Evolutionary conservation across 2,797 vertebrate species (phyloP), one percentile per base, ranked within the genome.

Genomic region (Sebastes taczanowskii): DNA sequence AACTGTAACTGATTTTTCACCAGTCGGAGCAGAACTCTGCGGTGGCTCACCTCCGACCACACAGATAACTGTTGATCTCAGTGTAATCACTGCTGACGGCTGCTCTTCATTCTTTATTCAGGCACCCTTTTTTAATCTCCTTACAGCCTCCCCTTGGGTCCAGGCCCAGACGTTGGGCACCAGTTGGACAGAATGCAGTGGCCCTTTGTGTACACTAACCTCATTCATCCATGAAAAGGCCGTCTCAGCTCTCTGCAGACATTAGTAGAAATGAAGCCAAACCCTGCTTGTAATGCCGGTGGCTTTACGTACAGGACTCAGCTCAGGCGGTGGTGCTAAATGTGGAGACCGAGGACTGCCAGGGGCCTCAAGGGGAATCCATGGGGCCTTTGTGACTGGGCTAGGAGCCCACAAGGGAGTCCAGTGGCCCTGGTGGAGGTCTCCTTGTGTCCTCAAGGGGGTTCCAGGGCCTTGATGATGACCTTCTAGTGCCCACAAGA

Each of bases 141-240:
- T 55, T 65, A 49, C 14, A 52, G 34, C 42, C 16, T 2, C 1
- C 23, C 10, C 7, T 78, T 85, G 73, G 71, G 73, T 62, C 67
- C 55, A 6, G 34, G 35, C 69, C 74, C 80, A 78, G 77, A 82
- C 29, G 14, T 6, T 35, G 52, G 59, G 65, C 55, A 75, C 72
- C 29, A 13, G 22, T 80, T 70, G 59, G 59, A 71, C 29, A 8
- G 64, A 70, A 55, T 32, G 67, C 71, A 62, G 62, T 29, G 34
- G 35, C 64, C 20, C 62, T 71, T 83, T 84, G 62, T 83, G 58
- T 58, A 22, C 66, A 30, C 60, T 38, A 55, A 80, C 64, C 55
- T 76, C 73, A 58, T 77, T 74, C 69, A 74, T 77, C 70, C 13
- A 16, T 53, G 46, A 76, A 82, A 77, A 71, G 20, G 7, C 58